Percentiles rank a stretch among this genome's conserved stretches.
phyloP scores from a whole-genome alignment of 2,888 invertebrate species.

The Odontocerum albicorne region DNA sequence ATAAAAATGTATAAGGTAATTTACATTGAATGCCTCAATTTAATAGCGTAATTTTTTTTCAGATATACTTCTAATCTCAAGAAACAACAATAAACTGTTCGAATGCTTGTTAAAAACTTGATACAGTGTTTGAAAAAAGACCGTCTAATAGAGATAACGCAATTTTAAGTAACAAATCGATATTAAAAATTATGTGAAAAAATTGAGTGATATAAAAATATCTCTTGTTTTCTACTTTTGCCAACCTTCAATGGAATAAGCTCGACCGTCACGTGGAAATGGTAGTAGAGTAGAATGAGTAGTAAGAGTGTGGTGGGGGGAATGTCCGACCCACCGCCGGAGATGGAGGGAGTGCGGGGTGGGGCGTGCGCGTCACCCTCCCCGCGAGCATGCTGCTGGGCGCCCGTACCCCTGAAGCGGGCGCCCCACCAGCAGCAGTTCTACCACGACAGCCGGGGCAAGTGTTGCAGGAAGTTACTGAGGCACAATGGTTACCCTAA shows the following conservation, averaged over 20 bases:
- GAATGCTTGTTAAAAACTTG: too few relatives aligned
- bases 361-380: slow-evolving; percentile 33
- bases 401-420: slow-evolving; percentile 53
- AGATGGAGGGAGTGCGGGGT: slow-evolving; percentile 7
- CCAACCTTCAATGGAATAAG: neutral
- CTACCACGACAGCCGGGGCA: slow-evolving; percentile 77
- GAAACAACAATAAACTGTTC: too few relatives aligned
- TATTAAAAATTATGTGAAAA: too few relatives aligned
- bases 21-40: too few relatives aligned
- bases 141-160: too few relatives aligned
- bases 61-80: too few relatives aligned
- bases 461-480: slow-evolving; percentile 79
- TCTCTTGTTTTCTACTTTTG: neutral
- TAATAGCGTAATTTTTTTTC: too few relatives aligned
- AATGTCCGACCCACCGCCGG: slow-evolving; percentile 1
- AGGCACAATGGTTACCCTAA: slow-evolving; percentile 81
- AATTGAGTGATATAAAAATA: too few relatives aligned
- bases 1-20: too few relatives aligned
- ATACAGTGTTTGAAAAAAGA: too few relatives aligned
- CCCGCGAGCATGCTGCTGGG: slow-evolving; percentile 44
- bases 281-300: too few relatives aligned
- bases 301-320: slow-evolving; percentile 1
- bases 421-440: slow-evolving; percentile 49
- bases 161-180: too few relatives aligned
- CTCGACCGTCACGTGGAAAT: neutral